A percentile compares a stretch with the other conserved stretches of the same genome.
Evolutionary conservation across 1,140 invertebrate species (phyloP).

Genomic region (Drosophila persimilis): DNA sequence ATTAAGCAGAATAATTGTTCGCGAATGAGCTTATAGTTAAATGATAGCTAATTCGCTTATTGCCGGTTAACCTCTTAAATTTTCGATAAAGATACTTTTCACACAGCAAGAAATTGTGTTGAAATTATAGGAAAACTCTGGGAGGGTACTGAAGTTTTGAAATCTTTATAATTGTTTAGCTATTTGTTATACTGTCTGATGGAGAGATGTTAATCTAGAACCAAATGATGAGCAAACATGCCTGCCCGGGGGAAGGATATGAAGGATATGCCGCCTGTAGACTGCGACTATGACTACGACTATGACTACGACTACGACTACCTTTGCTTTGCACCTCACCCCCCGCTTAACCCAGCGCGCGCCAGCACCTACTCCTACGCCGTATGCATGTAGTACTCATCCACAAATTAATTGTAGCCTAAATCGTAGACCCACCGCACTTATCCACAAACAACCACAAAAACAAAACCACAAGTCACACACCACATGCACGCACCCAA

Average conservation of each 20-base stretch:
- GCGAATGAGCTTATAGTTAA: too few species aligned
- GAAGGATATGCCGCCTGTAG: slow-evolving; percentile 9
- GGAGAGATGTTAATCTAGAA: too few species aligned
- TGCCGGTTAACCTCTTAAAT: too few species aligned
- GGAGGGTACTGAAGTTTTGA: neutral
- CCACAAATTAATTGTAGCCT: slow-evolving; percentile 24
- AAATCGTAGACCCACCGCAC: slow-evolving; percentile 16
- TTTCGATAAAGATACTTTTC: too few species aligned
- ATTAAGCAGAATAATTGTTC: too few species aligned
- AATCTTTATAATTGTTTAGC: too few species aligned
- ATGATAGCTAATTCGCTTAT: too few species aligned
- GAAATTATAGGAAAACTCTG: too few species aligned
- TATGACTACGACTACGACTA: slow-evolving; percentile 2
- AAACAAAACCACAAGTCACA: neutral
- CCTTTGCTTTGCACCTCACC: slow-evolving; percentile 14
- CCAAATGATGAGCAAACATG: too few species aligned
- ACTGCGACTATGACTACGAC: neutral
- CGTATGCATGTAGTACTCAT: slow-evolving; percentile 34
- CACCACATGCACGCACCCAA: slow-evolving; percentile 19
- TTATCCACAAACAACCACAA: neutral
- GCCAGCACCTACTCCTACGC: neutral
- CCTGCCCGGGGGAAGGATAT: neutral
- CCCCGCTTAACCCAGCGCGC: slow-evolving; percentile 14
- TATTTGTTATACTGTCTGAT: neutral
- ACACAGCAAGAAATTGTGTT: too few species aligned